A percentile compares a stretch with the other conserved stretches of the same genome.
Conservation (phyloP, 2,888 invertebrate species). For the Ophion ventricosus region DNA sequence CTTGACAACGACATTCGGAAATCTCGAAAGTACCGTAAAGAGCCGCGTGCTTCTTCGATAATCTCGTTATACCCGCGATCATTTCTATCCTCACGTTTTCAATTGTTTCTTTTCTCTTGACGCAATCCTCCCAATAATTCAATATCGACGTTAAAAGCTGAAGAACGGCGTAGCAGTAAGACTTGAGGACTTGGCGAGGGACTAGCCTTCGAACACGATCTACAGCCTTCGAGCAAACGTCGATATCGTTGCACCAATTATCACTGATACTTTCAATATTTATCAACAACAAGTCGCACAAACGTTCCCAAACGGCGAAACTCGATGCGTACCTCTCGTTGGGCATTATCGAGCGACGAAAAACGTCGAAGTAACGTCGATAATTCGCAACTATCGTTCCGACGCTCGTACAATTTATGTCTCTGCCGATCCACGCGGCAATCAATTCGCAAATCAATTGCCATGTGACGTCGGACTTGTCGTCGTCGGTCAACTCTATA, state of each 20-base stretch:
- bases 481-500: slow-evolving; percentile 44
- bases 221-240: not conserved
- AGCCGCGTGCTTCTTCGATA: slow-evolving; percentile 29
- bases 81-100: slow-evolving; percentile 6
- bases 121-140: slow-evolving; percentile 48
- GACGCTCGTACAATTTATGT: slow-evolving; percentile 7
- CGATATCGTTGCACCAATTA: not conserved
- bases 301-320: slow-evolving; percentile 49
- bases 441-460: slow-evolving; percentile 61
- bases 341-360: slow-evolving; percentile 49
- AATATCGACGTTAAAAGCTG: slow-evolving; percentile 32
- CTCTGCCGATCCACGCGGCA: slow-evolving; percentile 50
- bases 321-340: not conserved
- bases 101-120: not conserved
- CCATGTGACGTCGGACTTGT: slow-evolving; percentile 65
- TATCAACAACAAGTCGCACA: slow-evolving; percentile 44
- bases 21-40: slow-evolving; percentile 22
- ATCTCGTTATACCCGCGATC: slow-evolving; percentile 23
- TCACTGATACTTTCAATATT: slow-evolving; percentile 20
- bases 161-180: slow-evolving; percentile 34
- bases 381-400: slow-evolving; percentile 8
- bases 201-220: not conserved
- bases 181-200: slow-evolving; percentile 31
- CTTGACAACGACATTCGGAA: slow-evolving; percentile 44
- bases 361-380: slow-evolving; percentile 45